These are phyloP conservation scores for Pantherophis alleghaniensis DNA, from an alignment of 2,797 vertebrate genomes.

Conservation along the genomic window DNA sequence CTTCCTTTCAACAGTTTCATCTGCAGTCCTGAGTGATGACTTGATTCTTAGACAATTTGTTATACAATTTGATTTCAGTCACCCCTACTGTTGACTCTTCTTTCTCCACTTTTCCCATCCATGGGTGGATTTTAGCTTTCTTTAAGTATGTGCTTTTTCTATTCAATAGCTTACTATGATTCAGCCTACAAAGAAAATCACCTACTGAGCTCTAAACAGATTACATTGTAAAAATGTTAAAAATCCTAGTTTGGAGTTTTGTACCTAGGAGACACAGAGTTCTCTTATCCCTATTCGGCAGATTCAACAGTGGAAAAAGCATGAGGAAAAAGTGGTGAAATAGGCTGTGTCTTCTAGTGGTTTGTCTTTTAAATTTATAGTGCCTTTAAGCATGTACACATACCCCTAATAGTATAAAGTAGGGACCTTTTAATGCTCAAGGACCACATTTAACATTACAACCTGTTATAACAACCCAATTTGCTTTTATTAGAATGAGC, in stretches of 20 bases:
- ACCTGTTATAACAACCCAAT: neutral
- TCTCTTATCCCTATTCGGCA: neutral
- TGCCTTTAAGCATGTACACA: neutral
- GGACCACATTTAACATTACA: neutral
- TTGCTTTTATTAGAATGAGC: neutral
- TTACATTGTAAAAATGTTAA: constrained; percentile 31
- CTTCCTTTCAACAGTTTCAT: neutral
- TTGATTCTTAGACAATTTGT: constrained; percentile 26
- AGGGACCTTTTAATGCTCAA: neutral
- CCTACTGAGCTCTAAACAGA: constrained; percentile 34
- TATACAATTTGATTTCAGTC: constrained; percentile 47
- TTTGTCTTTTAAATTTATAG: neutral
- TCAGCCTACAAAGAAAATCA: constrained; percentile 33
- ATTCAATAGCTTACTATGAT: constrained; percentile 34
- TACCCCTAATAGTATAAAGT: neutral
- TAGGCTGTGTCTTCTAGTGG: neutral
- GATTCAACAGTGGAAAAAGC: neutral
- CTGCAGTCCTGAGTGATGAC: constrained; percentile 13
- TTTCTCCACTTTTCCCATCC: constrained; percentile 49
- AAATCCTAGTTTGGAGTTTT: neutral
- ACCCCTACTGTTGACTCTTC: constrained; percentile 42
- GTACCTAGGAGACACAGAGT: constrained; percentile 30
- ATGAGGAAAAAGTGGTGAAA: constrained; percentile 2
- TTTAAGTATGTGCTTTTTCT: constrained; percentile 38
- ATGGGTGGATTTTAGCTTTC: constrained; percentile 47